Evolutionary conservation across 1,140 invertebrate species (phyloP).

Genomic region (Neuroterus valhalla): DNA sequence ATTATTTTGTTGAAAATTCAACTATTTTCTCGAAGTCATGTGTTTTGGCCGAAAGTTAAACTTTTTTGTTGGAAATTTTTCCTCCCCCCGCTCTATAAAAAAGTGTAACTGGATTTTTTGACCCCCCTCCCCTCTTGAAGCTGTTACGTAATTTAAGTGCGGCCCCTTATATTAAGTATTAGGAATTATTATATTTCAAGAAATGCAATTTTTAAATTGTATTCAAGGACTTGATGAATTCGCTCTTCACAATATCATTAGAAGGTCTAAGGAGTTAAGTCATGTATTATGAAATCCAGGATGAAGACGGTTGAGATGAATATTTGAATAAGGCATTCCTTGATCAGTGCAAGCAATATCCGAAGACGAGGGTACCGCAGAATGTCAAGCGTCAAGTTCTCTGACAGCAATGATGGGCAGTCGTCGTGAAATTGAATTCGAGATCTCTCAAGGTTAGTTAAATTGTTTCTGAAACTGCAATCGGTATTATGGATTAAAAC

Average conservation of each 20-base stretch:
- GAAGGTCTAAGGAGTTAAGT: not conserved
- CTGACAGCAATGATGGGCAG: slow-evolving; percentile 25
- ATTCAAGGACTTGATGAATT: not conserved
- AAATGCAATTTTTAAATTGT: not conserved
- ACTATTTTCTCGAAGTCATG: too few species aligned
- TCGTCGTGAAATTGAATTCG: not conserved
- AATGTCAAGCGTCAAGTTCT: not conserved
- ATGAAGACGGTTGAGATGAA: slow-evolving; percentile 6
- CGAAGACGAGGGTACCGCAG: slow-evolving; percentile 14
- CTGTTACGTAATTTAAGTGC: too few species aligned
- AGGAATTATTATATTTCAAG: too few species aligned
- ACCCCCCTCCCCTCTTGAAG: too few species aligned
- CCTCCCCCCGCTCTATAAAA: too few species aligned
- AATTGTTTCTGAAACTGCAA: not conserved
- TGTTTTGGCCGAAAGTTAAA: too few species aligned
- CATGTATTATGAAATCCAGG: slow-evolving; percentile 4
- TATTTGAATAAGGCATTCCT: slow-evolving; percentile 15
- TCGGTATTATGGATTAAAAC: not conserved
- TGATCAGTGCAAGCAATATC: slow-evolving; percentile 20
- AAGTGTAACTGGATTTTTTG: too few species aligned
- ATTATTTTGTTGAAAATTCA: too few species aligned
- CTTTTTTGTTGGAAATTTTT: too few species aligned
- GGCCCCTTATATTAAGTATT: too few species aligned
- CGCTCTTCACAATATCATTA: not conserved
- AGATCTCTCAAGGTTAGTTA: not conserved